A percentile compares a stretch with the other conserved stretches of the same genome.
These are phyloP conservation scores for Ploceus nigricollis DNA, from an alignment of 2,113 vertebrate genomes.

Conservation along the genomic window DNA sequence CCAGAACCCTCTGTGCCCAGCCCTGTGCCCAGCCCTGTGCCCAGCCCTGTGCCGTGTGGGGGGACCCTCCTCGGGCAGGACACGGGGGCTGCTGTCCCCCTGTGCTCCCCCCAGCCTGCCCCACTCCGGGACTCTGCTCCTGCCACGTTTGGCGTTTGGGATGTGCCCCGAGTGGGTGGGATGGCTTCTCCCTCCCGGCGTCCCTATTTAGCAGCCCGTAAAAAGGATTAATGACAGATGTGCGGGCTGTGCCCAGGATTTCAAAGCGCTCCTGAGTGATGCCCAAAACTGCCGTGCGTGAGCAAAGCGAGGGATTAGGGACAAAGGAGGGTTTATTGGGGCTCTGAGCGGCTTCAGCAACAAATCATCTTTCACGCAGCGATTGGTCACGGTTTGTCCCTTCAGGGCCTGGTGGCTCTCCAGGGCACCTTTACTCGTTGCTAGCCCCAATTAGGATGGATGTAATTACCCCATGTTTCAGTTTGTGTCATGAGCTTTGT, in stretches of 20 bases:
- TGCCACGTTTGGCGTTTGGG: neutral
- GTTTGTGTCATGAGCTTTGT: neutral
- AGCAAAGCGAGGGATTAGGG: neutral
- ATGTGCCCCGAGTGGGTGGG: neutral
- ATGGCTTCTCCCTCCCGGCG: neutral
- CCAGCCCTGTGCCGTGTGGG: neutral
- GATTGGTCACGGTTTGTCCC: accelerated
- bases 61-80: too few species aligned
- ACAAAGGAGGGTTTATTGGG: neutral
- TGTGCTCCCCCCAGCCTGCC: neutral
- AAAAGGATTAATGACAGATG: neutral
- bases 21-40: neutral
- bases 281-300: neutral
- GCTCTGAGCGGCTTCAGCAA: neutral
- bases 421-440: neutral
- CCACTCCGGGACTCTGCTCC: too few species aligned
- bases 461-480: neutral
- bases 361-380: neutral
- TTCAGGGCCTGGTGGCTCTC: neutral
- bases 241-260: neutral
- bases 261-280: neutral
- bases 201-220: neutral
- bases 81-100: neutral
- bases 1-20: neutral
- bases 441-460: accelerated